Percentiles rank a stretch among this genome's conserved stretches.
Conservation (phyloP, 2,797 vertebrate species). For the Euphonia xanthogaster region DNA sequence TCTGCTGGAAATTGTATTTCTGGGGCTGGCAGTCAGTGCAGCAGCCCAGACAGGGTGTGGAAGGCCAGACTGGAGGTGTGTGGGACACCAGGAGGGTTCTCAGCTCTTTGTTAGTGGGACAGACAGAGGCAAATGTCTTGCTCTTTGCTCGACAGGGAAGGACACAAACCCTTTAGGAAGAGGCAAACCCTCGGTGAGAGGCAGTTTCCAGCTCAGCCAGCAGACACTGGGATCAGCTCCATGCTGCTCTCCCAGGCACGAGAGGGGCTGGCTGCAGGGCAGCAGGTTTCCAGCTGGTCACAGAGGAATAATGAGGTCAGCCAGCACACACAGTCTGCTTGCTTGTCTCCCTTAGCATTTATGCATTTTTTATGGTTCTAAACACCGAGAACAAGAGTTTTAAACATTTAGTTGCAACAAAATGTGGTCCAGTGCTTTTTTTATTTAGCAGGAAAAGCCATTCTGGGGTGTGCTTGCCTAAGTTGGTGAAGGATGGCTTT, state of each 20-base stretch:
- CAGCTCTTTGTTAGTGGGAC: not conserved
- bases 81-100: not conserved
- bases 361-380: slow-evolving; percentile 49
- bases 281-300: slow-evolving; percentile 23
- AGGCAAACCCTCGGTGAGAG: not conserved
- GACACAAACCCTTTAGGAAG: not conserved
- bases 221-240: not conserved
- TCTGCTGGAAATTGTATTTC: not conserved
- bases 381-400: slow-evolving; percentile 35
- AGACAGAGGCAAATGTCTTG: not conserved
- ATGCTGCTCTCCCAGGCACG: not conserved
- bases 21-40: not conserved
- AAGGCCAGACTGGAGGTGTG: not conserved
- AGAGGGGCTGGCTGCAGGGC: not conserved
- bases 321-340: not conserved
- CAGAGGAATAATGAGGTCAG: not conserved
- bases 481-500: not conserved
- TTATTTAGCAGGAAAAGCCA: not conserved
- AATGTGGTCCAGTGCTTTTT: not conserved
- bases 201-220: not conserved
- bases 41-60: not conserved
- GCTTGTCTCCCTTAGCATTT: slow-evolving; percentile 32
- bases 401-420: slow-evolving; percentile 33
- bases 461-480: not conserved
- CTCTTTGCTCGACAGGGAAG: not conserved